Conservation (phyloP, 2,113 vertebrate genomes). For the Callaeas wilsoni region DNA sequence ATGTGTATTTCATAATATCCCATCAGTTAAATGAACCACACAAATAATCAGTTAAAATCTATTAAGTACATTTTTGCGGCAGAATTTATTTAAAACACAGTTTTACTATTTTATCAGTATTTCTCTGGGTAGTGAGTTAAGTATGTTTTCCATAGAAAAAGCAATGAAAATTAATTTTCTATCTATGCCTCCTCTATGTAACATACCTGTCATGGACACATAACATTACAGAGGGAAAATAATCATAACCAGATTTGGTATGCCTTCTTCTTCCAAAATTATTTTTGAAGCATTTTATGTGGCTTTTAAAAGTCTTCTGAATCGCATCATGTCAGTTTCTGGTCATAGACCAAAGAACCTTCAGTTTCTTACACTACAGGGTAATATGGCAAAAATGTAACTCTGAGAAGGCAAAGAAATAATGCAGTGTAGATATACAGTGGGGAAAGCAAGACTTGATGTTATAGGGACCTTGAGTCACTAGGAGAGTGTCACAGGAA, state of each 20-base stretch:
- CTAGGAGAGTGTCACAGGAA: neutral
- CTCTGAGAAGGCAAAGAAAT: neutral
- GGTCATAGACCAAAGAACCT: neutral
- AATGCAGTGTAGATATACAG: neutral
- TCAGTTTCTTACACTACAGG: neutral
- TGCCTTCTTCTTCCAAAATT: conserved; percentile 42
- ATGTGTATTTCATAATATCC: neutral
- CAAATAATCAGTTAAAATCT: conserved; percentile 8
- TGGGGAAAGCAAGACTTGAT: neutral
- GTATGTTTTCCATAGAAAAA: neutral
- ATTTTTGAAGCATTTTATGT: conserved; percentile 35
- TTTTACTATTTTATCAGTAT: neutral
- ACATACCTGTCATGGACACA: neutral
- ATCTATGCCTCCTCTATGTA: neutral
- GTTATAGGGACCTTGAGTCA: neutral
- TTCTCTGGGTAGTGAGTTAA: neutral
- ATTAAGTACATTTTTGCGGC: neutral
- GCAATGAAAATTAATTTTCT: neutral
- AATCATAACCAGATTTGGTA: conserved; percentile 37
- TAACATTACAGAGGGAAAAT: conserved; percentile 6
- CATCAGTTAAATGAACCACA: neutral
- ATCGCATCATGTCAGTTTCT: neutral
- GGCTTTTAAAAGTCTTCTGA: neutral
- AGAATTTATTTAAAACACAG: neutral
- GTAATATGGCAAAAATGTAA: neutral